Evolutionary conservation across 2,113 vertebrate species (phyloP).

Genomic region (Hydrolagus affinis): DNA sequence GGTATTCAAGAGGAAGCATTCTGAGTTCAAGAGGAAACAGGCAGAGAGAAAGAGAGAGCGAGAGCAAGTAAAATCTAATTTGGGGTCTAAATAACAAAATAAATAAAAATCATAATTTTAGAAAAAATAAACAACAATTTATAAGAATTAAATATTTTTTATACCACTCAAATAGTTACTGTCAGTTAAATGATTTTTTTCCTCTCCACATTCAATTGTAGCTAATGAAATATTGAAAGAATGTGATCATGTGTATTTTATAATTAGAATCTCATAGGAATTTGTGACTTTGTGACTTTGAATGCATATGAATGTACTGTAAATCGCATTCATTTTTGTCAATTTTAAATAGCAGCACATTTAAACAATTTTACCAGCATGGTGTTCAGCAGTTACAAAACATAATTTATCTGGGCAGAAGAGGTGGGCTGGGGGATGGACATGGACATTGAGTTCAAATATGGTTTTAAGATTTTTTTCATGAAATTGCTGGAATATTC

Average conservation of each 20-base stretch:
- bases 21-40: too few relatives aligned
- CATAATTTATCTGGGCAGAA: not conserved
- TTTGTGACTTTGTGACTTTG: slow-evolving; percentile 10
- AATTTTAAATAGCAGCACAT: not conserved
- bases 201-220: not conserved
- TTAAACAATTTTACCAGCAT: not conserved
- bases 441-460: not conserved
- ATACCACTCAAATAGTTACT: not conserved
- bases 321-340: slow-evolving; percentile 10
- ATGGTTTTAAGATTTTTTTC: not conserved
- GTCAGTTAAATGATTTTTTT: slow-evolving; percentile 1
- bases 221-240: slow-evolving; percentile 21
- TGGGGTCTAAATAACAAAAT: not conserved
- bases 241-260: not conserved
- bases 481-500: not conserved
- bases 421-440: too few relatives aligned
- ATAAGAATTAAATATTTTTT: not conserved
- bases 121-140: not conserved
- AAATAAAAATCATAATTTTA: not conserved
- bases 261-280: slow-evolving; percentile 22
- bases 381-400: not conserved
- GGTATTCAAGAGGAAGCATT: not conserved
- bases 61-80: not conserved
- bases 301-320: not conserved
- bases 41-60: too few relatives aligned